Evolutionary conservation across 1,140 invertebrate species (phyloP), one percentile per base, ranked within the genome.

Genomic region (Schlechtendalia chinensis): DNA sequence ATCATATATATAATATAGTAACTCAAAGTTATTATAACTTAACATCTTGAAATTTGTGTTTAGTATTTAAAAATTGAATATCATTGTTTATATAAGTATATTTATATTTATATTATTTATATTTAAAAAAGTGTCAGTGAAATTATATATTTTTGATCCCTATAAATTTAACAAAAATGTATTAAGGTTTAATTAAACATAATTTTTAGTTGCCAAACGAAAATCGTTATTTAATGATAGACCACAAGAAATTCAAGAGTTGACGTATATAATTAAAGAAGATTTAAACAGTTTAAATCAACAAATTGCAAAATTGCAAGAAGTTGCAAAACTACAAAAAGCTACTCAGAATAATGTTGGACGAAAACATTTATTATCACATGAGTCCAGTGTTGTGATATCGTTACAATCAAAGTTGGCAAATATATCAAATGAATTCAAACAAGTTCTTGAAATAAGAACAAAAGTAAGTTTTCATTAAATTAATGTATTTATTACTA

Each of bases 231-330:
- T 99, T 88, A 96, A 99, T 87, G 97, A 99, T 85, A 89, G 93
- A 86, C 93, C 96, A 63, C 89, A 92, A 81, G 97, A 99, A 89
- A 98, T 99, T 75, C 96, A 99, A 87, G 96, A 99, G 86, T 86
- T 99, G 56, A 98, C 97, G 1, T 96, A 96, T 84, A 98, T 98
- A 63, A 98, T 99, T 45, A 99, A 98, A 88, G 93, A 95, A 83
- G 98, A 99, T 87, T 90, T 99, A 75, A 93, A 91, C 86, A 94
- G 93, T 84, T 89, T 99, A 77, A 99, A 99, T 88, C 92, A 96
- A 85, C 96, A 99, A 88, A 98, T 99, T 84, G 95, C 95, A 16
- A 90, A 90, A 83, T 86, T 96, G 80, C 93, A 94, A 84, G 92
- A 93, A 84, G 89, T 94, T 83, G 92, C 92, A 11, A 91, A 90